Percentiles rank a stretch among this genome's conserved stretches.
Conservation (phyloP, 2,113 vertebrate species). For the Arothron firmamentum region DNA sequence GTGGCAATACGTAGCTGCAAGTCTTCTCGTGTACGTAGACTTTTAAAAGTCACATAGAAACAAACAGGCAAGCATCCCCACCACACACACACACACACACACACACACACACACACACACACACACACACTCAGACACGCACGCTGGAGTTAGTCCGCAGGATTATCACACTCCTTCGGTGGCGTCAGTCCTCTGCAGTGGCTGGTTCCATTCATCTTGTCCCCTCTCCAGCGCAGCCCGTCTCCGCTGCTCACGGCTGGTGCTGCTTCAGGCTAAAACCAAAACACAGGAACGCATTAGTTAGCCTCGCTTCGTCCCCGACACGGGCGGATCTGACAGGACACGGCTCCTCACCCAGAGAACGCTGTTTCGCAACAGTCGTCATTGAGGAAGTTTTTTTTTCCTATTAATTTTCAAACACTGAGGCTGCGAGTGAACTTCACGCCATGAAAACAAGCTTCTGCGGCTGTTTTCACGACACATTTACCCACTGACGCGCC, state of each 20-base stretch:
- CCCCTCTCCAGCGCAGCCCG: slow-evolving; percentile 31
- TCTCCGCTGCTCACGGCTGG: slow-evolving; percentile 64
- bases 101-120: slow-evolving; percentile 10
- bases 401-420: not conserved
- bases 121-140: slow-evolving; percentile 4
- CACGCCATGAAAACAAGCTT: no score
- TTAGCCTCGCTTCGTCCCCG: slow-evolving; percentile 47
- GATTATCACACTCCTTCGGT: slow-evolving; percentile 30
- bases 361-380: slow-evolving; percentile 9
- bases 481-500: no score
- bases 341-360: not conserved
- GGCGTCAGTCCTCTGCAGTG: slow-evolving; percentile 40
- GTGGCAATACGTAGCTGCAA: slow-evolving; percentile 40
- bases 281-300: slow-evolving; percentile 48
- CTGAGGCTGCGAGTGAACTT: slow-evolving; percentile 5
- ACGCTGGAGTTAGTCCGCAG: slow-evolving; percentile 25
- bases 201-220: slow-evolving; percentile 39
- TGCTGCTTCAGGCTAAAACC: slow-evolving; percentile 71
- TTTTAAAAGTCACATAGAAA: slow-evolving; percentile 46
- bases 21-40: slow-evolving; percentile 26
- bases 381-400: no score
- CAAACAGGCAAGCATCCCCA: slow-evolving; percentile 15
- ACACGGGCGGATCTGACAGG: slow-evolving; percentile 33
- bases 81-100: no score
- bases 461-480: no score